phyloP scores from a whole-genome alignment of 2,797 vertebrate species.

The Gadopsis marmoratus region DNA sequence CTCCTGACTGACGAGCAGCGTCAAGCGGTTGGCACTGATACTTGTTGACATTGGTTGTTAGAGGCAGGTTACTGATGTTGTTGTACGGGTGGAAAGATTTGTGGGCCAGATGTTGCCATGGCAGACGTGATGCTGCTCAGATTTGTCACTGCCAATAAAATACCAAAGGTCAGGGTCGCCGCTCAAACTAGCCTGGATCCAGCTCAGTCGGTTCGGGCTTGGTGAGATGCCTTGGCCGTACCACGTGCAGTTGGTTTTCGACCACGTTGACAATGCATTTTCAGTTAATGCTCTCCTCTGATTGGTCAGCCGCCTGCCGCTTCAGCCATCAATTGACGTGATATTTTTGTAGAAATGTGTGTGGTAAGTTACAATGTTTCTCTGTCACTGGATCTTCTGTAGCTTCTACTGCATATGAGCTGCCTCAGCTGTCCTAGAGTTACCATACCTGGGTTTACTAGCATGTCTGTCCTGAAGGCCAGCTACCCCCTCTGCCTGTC shows the following conservation, averaged over 20 bases:
- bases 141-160: conserved; percentile 18
- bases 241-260: not conserved
- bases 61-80: not conserved
- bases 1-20: not conserved
- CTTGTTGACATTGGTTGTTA: not conserved
- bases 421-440: conserved; percentile 40
- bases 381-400: not conserved
- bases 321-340: not conserved
- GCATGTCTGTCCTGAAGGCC: conserved; percentile 28
- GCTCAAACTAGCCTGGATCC: conserved; percentile 5
- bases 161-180: not conserved
- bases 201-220: no score
- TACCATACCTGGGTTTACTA: conserved; percentile 53
- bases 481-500: conserved; percentile 4
- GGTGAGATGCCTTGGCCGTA: not conserved
- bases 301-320: not conserved
- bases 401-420: not conserved
- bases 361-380: not conserved
- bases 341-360: not conserved
- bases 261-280: conserved; percentile 7
- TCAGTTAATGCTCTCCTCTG: not conserved
- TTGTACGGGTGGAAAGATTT: not conserved
- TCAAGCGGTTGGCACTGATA: not conserved
- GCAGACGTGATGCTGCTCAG: not conserved
- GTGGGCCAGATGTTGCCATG: conserved; percentile 1